These are phyloP conservation scores for zebrafish (Danio rerio) DNA, from an alignment of 2,113 vertebrate genomes.

Conservation along the genomic window DNA sequence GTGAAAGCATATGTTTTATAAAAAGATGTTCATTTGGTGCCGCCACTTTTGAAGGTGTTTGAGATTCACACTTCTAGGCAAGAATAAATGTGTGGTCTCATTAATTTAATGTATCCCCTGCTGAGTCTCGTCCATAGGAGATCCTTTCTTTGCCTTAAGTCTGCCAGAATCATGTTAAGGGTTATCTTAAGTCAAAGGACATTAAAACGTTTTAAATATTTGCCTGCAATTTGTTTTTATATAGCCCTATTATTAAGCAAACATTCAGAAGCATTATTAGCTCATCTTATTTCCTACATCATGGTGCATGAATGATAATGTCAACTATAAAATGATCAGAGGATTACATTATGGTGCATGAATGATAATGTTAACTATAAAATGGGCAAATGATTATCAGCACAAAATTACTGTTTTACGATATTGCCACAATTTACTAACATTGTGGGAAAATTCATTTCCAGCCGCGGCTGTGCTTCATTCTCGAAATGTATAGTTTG, in stretches of 20 bases:
- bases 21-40: conserved; percentile 40
- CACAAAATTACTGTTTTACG: too few species aligned
- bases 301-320: too few species aligned
- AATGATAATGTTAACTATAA: too few species aligned
- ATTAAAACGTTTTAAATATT: not conserved
- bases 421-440: too few species aligned
- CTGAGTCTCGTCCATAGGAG: conserved; percentile 31
- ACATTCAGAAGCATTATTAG: too few species aligned
- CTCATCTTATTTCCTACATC: too few species aligned
- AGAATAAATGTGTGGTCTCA: conserved; percentile 57
- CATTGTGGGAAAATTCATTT: too few species aligned
- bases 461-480: too few species aligned
- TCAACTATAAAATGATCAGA: too few species aligned
- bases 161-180: not conserved
- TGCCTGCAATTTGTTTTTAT: not conserved
- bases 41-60: conserved; percentile 54
- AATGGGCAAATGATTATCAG: too few species aligned
- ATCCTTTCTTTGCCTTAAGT: not conserved
- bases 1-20: conserved; percentile 29
- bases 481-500: too few species aligned
- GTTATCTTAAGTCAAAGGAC: not conserved
- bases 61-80: conserved; percentile 48
- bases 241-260: not conserved
- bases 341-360: too few species aligned
- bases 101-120: conserved; percentile 47